Evolutionary conservation across 1,140 invertebrate genomes (phyloP).

Genomic region (Drosophila punjabiensis): DNA sequence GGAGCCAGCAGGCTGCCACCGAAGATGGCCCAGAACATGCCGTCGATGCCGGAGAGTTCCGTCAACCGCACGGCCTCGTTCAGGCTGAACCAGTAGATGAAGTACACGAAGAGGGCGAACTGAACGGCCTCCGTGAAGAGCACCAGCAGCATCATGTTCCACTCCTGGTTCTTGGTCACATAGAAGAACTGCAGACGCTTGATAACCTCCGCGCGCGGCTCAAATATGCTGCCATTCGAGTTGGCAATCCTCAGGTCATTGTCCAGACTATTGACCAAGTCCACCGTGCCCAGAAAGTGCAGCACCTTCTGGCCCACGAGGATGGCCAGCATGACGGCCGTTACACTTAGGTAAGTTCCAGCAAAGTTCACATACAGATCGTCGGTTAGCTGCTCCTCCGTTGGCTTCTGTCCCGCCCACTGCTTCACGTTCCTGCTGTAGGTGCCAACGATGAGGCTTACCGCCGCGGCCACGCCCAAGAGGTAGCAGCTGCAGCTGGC

Average conservation of each 20-base stretch:
- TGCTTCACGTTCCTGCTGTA: slow-evolving; percentile 62
- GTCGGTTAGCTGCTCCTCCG: slow-evolving; percentile 60
- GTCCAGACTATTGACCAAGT: slow-evolving; percentile 73
- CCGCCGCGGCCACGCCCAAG: slow-evolving; percentile 71
- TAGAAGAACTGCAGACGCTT: slow-evolving; percentile 81
- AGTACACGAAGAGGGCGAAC: slow-evolving; percentile 75
- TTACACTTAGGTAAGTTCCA: slow-evolving; percentile 68
- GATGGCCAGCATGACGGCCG: slow-evolving; percentile 58
- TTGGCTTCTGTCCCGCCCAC: slow-evolving; percentile 41
- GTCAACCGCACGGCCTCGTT: slow-evolving; percentile 65
- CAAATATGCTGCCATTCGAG: slow-evolving; percentile 76
- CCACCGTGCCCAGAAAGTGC: slow-evolving; percentile 69
- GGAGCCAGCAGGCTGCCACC: slow-evolving; percentile 59
- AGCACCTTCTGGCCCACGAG: slow-evolving; percentile 76
- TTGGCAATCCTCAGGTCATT: slow-evolving; percentile 79
- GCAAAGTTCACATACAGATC: slow-evolving; percentile 79
- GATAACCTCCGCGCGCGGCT: slow-evolving; percentile 67
- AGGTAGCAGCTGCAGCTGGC: slow-evolving; percentile 73
- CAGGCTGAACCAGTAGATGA: slow-evolving; percentile 76
- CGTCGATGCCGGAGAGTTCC: slow-evolving; percentile 54
- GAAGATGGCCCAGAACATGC: slow-evolving; percentile 77
- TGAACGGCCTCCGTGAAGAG: slow-evolving; percentile 78
- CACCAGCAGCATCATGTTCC: slow-evolving; percentile 71
- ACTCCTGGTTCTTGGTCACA: slow-evolving; percentile 79
- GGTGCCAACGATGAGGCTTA: slow-evolving; percentile 65